Conservation (phyloP, 2,797 vertebrate species). For the Staurois parvus region DNA sequence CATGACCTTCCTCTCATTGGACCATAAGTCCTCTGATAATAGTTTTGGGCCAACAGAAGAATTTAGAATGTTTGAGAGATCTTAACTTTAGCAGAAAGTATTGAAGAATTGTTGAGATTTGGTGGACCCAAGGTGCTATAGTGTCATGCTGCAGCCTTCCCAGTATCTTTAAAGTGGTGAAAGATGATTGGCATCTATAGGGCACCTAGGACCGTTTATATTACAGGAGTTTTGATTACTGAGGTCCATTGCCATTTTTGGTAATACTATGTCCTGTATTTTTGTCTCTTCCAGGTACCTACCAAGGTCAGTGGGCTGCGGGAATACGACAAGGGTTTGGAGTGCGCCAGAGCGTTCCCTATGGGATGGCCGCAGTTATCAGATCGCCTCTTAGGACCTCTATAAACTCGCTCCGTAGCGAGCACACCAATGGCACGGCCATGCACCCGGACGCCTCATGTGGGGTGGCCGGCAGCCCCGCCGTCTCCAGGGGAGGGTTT, state of each 20-base stretch:
- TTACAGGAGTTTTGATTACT: too few relatives aligned
- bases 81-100: too few relatives aligned
- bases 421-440: conserved; percentile 95
- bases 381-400: conserved; percentile 96
- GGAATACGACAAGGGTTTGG: conserved; percentile 98
- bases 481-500: conserved; percentile 93
- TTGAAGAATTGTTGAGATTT: too few relatives aligned
- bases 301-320: conserved; percentile 97
- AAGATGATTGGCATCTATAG: too few relatives aligned
- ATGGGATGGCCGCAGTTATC: conserved; percentile 97
- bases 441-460: conserved; percentile 86
- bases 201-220: too few relatives aligned
- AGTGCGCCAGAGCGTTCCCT: conserved; percentile 95
- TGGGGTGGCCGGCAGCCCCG: conserved; percentile 87
- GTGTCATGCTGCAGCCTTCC: too few relatives aligned
- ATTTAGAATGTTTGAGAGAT: too few relatives aligned
- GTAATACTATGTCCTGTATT: background rate
- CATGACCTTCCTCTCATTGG: too few relatives aligned
- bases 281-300: conserved; percentile 82
- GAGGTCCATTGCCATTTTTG: background rate
- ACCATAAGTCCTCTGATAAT: too few relatives aligned
- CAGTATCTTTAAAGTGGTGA: too few relatives aligned
- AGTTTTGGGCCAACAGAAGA: too few relatives aligned
- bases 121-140: too few relatives aligned
- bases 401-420: conserved; percentile 96